Percentiles rank a stretch among this genome's conserved stretches.
phyloP scores from a whole-genome alignment of 2,888 invertebrate genomes.

The Hanleya hanleyi region DNA sequence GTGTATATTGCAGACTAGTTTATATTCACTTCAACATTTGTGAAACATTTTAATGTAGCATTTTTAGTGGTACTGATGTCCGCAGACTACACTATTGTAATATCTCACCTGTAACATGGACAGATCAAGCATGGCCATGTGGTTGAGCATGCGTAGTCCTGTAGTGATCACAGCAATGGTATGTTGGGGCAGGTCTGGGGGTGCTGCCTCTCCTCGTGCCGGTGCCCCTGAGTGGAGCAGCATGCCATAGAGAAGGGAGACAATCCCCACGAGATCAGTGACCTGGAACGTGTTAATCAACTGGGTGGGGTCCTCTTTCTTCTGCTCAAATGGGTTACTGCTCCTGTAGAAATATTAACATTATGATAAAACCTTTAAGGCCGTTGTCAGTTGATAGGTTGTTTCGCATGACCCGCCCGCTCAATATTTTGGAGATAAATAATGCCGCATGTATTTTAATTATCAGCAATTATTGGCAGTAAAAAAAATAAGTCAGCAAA shows the following conservation, averaged over 20 bases:
- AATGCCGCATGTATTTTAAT: too few species aligned
- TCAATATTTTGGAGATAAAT: too few species aligned
- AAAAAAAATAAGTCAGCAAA: too few species aligned
- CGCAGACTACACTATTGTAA: too few species aligned
- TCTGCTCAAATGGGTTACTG: conserved; percentile 49
- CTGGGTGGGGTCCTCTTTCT: conserved; percentile 78
- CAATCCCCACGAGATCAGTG: conserved; percentile 83
- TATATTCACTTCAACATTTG: too few species aligned
- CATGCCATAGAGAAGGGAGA: conserved; percentile 79
- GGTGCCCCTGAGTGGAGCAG: conserved; percentile 80
- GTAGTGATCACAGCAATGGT: conserved; percentile 78
- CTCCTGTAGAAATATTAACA: conserved; percentile 43
- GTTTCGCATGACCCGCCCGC: too few species aligned
- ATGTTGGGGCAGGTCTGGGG: conserved; percentile 78
- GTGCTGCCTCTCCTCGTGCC: conserved; percentile 75
- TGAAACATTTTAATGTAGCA: too few species aligned
- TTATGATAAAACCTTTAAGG: too few species aligned
- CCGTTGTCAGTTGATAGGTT: too few species aligned
- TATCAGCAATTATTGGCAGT: too few species aligned
- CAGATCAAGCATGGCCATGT: conserved; percentile 86
- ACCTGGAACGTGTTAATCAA: conserved; percentile 81
- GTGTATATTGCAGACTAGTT: too few species aligned
- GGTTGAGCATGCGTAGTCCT: conserved; percentile 78
- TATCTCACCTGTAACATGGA: conserved; percentile 85
- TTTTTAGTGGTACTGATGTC: too few species aligned